Percentiles rank a stretch among this genome's conserved stretches.
Evolutionary conservation across 2,113 vertebrate genomes (phyloP).

Genomic region (Toxotes jaculatrix): DNA sequence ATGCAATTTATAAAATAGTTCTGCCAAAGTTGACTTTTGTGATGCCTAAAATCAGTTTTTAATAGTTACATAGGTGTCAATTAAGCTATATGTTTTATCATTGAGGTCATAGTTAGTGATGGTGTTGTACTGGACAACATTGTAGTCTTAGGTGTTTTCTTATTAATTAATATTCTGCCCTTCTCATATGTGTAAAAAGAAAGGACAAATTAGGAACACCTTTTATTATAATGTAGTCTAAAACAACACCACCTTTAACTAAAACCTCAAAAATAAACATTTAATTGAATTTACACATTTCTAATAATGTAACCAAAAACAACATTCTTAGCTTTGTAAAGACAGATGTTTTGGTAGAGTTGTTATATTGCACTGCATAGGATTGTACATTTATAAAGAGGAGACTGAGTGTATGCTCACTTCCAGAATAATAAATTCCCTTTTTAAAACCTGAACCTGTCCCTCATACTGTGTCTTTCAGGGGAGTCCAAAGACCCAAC

Average conservation of each 20-base stretch:
- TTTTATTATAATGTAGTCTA: background rate
- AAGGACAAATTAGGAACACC: background rate
- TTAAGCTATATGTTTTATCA: background rate
- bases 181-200: background rate
- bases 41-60: background rate
- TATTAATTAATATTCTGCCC: background rate
- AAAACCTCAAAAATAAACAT: background rate
- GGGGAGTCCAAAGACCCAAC: slow-evolving; percentile 77
- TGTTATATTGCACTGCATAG: background rate
- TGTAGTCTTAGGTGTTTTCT: background rate
- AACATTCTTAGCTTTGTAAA: background rate
- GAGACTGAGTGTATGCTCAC: background rate
- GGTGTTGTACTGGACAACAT: background rate
- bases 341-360: background rate
- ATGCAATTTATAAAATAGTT: background rate
- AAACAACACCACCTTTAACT: background rate
- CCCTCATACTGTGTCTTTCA: slow-evolving; percentile 54
- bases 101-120: background rate
- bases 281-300: background rate
- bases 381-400: background rate
- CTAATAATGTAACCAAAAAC: background rate
- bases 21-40: background rate
- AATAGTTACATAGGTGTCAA: background rate
- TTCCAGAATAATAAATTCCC: background rate
- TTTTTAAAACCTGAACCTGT: background rate